Conservation (phyloP, 2,888 invertebrate genomes). For the Cephonodes hylas region DNA sequence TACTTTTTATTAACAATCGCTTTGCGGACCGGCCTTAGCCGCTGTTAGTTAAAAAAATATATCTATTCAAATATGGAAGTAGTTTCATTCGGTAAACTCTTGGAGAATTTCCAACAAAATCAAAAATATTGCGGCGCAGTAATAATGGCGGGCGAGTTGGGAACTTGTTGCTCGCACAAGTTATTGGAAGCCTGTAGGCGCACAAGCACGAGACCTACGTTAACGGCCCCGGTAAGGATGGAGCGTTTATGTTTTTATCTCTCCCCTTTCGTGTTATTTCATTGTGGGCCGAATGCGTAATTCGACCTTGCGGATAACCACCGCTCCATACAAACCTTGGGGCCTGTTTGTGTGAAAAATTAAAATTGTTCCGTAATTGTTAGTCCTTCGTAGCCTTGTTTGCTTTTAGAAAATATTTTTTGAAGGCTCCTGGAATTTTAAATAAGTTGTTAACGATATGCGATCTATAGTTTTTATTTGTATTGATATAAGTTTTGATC, state of each 20-base stretch:
- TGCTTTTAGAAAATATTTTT: neutral
- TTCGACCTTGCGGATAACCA: neutral
- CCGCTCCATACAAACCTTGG: neutral
- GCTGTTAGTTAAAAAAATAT: no score
- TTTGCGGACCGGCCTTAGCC: no score
- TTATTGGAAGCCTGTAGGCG: slow-evolving; percentile 20
- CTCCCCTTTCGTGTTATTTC: slow-evolving; percentile 2
- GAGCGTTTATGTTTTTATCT: slow-evolving; percentile 8
- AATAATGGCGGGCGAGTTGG: slow-evolving; percentile 12
- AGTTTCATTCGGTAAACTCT: neutral
- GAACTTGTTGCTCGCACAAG: slow-evolving; percentile 23
- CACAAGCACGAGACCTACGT: slow-evolving; percentile 5
- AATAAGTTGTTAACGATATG: no score
- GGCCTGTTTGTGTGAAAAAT: neutral
- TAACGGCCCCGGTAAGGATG: neutral
- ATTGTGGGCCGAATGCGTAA: neutral
- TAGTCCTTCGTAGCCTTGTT: neutral
- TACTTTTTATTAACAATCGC: neutral
- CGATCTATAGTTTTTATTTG: no score
- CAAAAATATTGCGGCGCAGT: slow-evolving; percentile 15
- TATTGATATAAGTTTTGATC: no score
- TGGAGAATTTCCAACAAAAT: slow-evolving; percentile 13
- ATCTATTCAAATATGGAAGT: neutral
- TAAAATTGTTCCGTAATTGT: neutral
- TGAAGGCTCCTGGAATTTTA: no score